Percentiles rank a stretch among this genome's conserved stretches.
Evolutionary conservation across 2,888 invertebrate species (phyloP).

Genomic region (Toxonevra muliebris): DNA sequence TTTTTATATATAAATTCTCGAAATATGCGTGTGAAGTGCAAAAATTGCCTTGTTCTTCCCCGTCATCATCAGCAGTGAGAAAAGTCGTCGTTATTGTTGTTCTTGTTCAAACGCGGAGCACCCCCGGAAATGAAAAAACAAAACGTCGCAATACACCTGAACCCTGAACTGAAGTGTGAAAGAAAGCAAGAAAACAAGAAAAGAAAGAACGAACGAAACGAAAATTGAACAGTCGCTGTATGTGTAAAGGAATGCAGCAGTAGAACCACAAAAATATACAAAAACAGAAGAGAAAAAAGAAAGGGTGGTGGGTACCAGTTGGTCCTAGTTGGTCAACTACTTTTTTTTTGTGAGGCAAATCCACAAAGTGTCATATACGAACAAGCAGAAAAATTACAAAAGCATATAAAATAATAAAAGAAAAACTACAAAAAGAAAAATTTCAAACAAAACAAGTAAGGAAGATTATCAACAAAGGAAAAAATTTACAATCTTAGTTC

Average conservation of each 20-base stretch:
- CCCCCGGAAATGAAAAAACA: slow-evolving; percentile 57
- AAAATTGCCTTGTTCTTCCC: neutral
- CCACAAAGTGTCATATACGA: neutral
- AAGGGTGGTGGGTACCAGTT: no score
- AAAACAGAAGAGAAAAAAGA: no score
- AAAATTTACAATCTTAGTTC: neutral
- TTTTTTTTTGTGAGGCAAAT: neutral
- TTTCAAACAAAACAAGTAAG: neutral
- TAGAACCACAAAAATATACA: no score
- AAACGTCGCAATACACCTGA: slow-evolving; percentile 28
- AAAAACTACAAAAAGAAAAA: neutral
- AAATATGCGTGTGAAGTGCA: slow-evolving; percentile 17
- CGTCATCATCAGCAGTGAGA: neutral
- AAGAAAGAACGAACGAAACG: neutral
- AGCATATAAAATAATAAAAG: slow-evolving; percentile 14
- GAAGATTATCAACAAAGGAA: neutral
- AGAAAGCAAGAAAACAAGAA: neutral
- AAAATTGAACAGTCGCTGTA: slow-evolving; percentile 2
- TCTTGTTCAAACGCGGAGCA: slow-evolving; percentile 36
- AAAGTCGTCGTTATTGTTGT: neutral
- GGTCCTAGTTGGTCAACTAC: no score
- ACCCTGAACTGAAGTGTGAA: neutral
- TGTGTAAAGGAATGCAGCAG: no score
- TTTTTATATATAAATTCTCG: neutral
- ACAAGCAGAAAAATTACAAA: slow-evolving; percentile 6